A percentile compares a stretch with the other conserved stretches of the same genome.
phyloP scores from a whole-genome alignment of 2,113 vertebrate genomes.

The Clupea harengus region DNA sequence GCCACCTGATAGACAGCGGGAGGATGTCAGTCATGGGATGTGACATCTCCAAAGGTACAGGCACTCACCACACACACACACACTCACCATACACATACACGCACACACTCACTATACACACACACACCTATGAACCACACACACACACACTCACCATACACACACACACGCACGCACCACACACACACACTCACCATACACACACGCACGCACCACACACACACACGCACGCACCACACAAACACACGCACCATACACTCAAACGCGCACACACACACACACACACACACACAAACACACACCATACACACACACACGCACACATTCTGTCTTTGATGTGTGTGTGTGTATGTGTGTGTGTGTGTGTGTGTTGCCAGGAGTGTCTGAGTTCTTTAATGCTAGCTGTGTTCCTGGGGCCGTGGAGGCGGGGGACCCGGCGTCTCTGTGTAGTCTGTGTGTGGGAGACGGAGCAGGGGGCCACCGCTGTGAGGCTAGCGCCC shows the following conservation, averaged over 20 bases:
- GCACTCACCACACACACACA: not conserved
- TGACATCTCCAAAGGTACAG: conserved; percentile 75
- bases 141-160: not conserved
- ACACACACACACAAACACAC: not conserved
- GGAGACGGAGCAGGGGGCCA: conserved; percentile 67
- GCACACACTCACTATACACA: not conserved
- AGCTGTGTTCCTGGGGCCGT: conserved; percentile 89
- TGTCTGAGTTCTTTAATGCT: conserved; percentile 81
- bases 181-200: not conserved
- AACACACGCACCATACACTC: too few species aligned
- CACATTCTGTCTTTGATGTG: conserved; percentile 12
- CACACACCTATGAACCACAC: not conserved
- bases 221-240: conserved; percentile 1
- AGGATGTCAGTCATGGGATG: conserved; percentile 86
- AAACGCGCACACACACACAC: conserved; percentile 1
- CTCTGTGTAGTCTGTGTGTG: conserved; percentile 82
- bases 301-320: not conserved
- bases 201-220: not conserved
- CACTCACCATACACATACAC: not conserved
- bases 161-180: not conserved
- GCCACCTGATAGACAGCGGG: conserved; percentile 82
- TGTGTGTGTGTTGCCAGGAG: conserved; percentile 65
- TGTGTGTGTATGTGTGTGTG: conserved; percentile 11
- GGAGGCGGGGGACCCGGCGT: conserved; percentile 54
- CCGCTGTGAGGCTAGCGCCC: conserved; percentile 68